Percentiles rank a stretch among this genome's conserved stretches.
Conservation (phyloP, 2,888 invertebrate species). For the Morpho achilles region DNA sequence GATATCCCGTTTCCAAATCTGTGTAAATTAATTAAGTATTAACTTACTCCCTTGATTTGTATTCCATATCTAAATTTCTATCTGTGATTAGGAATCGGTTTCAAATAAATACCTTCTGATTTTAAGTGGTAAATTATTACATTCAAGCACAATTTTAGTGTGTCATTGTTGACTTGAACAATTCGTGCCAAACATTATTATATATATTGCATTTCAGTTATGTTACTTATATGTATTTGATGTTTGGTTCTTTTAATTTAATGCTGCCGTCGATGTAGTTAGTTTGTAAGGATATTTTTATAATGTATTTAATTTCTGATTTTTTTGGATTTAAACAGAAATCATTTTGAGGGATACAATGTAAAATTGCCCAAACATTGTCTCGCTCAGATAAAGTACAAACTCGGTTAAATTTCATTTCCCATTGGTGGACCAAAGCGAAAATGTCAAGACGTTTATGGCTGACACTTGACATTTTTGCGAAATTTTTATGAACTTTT, state of each 20-base stretch:
- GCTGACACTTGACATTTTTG: conserved; percentile 76
- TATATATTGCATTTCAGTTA: conserved; percentile 18
- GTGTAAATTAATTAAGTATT: no score
- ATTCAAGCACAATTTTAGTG: no score
- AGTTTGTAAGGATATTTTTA: conserved; percentile 1
- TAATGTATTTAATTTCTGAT: not conserved
- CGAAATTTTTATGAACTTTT: conserved; percentile 7
- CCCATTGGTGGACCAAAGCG: conserved; percentile 34
- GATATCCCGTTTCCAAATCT: no score
- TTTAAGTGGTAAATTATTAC: no score
- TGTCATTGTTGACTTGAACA: no score
- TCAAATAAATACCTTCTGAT: no score
- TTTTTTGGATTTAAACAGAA: conserved; percentile 1
- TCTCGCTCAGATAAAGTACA: conserved; percentile 26
- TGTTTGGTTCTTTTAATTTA: conserved; percentile 25
- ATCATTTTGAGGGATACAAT: conserved; percentile 26
- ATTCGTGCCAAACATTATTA: no score
- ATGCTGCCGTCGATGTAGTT: conserved; percentile 39
- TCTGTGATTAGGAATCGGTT: no score
- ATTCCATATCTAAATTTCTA: no score
- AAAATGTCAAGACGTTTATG: conserved; percentile 70
- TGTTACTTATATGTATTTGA: not conserved
- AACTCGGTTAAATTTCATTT: not conserved
- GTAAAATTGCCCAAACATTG: conserved; percentile 34
- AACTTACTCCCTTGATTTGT: no score